Conservation (phyloP, 2,888 invertebrate species). For the Campoletis raptor region DNA sequence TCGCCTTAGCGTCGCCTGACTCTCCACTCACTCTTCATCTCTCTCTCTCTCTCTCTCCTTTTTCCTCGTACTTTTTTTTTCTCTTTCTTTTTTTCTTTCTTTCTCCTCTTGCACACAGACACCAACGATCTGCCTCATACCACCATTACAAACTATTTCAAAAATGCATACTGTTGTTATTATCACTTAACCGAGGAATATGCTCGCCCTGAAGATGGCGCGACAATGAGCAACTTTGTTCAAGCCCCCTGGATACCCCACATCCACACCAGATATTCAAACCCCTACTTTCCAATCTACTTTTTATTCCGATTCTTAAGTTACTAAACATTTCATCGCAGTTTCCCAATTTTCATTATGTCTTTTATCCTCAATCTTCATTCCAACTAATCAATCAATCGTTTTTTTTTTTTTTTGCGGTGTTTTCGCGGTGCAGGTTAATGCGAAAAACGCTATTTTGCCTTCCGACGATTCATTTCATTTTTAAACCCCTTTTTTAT, state of each 20-base stretch:
- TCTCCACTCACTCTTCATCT: slow-evolving; percentile 49
- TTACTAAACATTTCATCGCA: neutral
- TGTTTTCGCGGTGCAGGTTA: neutral
- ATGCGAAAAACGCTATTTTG: no score
- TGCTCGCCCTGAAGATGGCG: slow-evolving; percentile 48
- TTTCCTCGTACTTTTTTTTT: slow-evolving; percentile 33
- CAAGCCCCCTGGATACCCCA: slow-evolving; percentile 26
- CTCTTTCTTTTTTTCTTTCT: slow-evolving; percentile 24
- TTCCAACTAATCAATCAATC: neutral
- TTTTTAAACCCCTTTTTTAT: neutral
- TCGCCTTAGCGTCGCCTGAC: slow-evolving; percentile 66
- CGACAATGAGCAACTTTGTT: slow-evolving; percentile 73
- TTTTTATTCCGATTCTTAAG: neutral
- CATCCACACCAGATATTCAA: slow-evolving; percentile 29
- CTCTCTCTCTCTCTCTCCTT: slow-evolving; percentile 53
- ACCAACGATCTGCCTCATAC: slow-evolving; percentile 41
- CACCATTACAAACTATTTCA: slow-evolving; percentile 77
- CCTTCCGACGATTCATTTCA: no score
- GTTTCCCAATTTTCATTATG: neutral
- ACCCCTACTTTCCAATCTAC: neutral
- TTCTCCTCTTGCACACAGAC: slow-evolving; percentile 31
- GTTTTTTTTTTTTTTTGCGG: no score
- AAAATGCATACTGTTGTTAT: slow-evolving; percentile 80
- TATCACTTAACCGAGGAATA: slow-evolving; percentile 74
- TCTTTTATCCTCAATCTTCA: neutral